Conservation (phyloP, 2,888 invertebrate genomes). For the Nomada flava region DNA sequence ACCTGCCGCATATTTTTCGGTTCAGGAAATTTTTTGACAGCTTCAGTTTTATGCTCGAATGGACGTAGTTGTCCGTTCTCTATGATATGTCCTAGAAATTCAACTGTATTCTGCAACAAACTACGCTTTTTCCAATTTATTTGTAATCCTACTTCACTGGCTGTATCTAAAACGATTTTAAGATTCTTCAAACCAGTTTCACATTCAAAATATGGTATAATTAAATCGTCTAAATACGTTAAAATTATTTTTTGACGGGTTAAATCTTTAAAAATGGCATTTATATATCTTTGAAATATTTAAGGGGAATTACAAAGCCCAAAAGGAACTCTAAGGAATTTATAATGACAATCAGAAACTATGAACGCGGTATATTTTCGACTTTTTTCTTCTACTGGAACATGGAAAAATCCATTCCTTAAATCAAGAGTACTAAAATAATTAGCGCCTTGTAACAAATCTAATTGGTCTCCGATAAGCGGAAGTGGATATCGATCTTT, state of each 20-base stretch:
- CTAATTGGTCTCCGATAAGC: slow-evolving; percentile 35
- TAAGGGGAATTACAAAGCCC: too few relatives aligned
- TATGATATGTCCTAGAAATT: slow-evolving; percentile 13
- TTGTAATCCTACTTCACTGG: slow-evolving; percentile 1
- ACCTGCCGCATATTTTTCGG: slow-evolving; percentile 6
- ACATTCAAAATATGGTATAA: background rate
- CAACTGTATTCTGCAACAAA: slow-evolving; percentile 3
- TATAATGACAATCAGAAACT: background rate
- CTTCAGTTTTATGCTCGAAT: slow-evolving; percentile 13
- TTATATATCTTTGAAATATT: too few relatives aligned
- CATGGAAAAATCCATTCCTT: slow-evolving; percentile 46
- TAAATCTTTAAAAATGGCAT: background rate
- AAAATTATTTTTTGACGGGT: background rate
- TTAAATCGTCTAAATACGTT: background rate
- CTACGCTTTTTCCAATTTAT: slow-evolving; percentile 25
- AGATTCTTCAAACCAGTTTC: background rate
- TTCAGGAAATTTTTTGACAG: slow-evolving; percentile 23
- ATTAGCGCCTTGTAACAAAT: slow-evolving; percentile 35
- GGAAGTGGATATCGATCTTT: slow-evolving; percentile 26
- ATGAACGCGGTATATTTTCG: background rate
- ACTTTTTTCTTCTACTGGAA: background rate
- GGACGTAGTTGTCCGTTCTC: slow-evolving; percentile 1
- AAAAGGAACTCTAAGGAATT: too few relatives aligned
- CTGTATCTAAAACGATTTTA: background rate
- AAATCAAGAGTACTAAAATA: too few relatives aligned